These are phyloP conservation scores for Morpho achilles DNA, from an alignment of 2,888 invertebrate species.

Conservation along the genomic window DNA sequence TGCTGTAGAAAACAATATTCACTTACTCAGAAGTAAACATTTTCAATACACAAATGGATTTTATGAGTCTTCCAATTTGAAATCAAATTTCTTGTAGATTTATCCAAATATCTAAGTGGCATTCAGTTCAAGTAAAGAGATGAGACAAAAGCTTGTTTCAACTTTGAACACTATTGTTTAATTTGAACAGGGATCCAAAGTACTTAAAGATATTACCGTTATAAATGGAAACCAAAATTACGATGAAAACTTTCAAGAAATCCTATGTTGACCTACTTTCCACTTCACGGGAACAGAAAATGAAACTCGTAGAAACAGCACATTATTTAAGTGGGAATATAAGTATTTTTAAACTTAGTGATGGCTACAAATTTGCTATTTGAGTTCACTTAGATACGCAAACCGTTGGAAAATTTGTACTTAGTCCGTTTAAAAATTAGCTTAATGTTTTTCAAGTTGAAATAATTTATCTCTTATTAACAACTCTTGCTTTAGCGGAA, in stretches of 20 bases:
- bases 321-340: too few relatives aligned
- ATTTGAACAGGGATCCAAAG: conserved; percentile 20
- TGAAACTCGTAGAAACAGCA: neutral
- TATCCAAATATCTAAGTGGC: conserved; percentile 14
- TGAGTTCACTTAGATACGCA: too few relatives aligned
- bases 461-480: too few relatives aligned
- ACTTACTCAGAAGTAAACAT: too few relatives aligned
- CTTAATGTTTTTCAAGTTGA: too few relatives aligned
- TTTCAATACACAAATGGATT: neutral
- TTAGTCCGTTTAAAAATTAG: too few relatives aligned
- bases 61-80: conserved; percentile 2
- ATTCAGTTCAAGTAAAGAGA: conserved; percentile 16
- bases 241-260: conserved; percentile 18
- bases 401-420: too few relatives aligned
- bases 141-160: conserved; percentile 17
- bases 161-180: conserved; percentile 26
- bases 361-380: too few relatives aligned
- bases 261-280: conserved; percentile 19
- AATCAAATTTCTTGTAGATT: conserved; percentile 10
- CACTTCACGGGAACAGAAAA: neutral
- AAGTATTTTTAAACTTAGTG: too few relatives aligned
- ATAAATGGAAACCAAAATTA: conserved; percentile 23
- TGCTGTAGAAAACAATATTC: too few relatives aligned
- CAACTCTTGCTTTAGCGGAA: too few relatives aligned
- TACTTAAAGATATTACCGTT: conserved; percentile 25